Percentiles rank a stretch among this genome's conserved stretches.
Conservation (phyloP, 1,140 invertebrate species). For the Sarcophaga peregrina region DNA sequence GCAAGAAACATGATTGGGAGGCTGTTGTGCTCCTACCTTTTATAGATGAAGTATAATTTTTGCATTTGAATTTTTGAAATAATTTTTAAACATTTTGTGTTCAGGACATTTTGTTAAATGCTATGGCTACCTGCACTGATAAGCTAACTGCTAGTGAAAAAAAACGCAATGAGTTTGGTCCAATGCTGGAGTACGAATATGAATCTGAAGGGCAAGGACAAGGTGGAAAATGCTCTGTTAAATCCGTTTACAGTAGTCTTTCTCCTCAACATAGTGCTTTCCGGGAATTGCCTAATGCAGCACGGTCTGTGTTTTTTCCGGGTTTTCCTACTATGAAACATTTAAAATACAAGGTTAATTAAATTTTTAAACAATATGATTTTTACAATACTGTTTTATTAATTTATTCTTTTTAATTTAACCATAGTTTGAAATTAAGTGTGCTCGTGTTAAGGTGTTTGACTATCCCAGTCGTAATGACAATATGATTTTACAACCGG, state of each 20-base stretch:
- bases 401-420: conserved; percentile 51
- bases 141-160: conserved; percentile 79
- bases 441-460: conserved; percentile 88
- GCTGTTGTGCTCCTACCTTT: conserved; percentile 97
- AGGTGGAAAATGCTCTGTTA: conserved; percentile 49
- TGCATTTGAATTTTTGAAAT: background rate
- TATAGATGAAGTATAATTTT: conserved; percentile 83
- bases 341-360: conserved; percentile 73
- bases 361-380: background rate
- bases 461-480: conserved; percentile 81
- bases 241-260: conserved; percentile 51
- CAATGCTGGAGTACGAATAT: conserved; percentile 84
- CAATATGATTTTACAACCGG: conserved; percentile 81
- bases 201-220: conserved; percentile 48
- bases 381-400: background rate
- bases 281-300: conserved; percentile 79
- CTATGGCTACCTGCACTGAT: conserved; percentile 79
- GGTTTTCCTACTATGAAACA: conserved; percentile 93
- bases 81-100: conserved; percentile 49
- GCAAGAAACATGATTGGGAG: conserved; percentile 97
- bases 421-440: conserved; percentile 72
- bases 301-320: conserved; percentile 79
- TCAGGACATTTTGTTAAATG: conserved; percentile 75
- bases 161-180: conserved; percentile 83
- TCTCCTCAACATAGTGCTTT: conserved; percentile 74